Evolutionary conservation across 2,113 vertebrate species (phyloP), one percentile per base, ranked within the genome.

Genomic region (Alethe diademata): DNA sequence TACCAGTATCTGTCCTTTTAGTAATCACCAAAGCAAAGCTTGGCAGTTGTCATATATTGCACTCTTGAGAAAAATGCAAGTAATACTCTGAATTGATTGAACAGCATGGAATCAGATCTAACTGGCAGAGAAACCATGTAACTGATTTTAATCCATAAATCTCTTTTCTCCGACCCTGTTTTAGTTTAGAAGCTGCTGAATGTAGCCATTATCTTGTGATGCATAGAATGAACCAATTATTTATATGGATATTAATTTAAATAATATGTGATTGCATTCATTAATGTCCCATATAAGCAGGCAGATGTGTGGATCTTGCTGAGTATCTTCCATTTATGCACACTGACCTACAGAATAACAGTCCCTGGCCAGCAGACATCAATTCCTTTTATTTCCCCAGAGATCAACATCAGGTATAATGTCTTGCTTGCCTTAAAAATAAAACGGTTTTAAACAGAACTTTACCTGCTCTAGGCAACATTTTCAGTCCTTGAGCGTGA

Each of bases 21-120:
- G 95, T 97, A 98, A 98, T 97, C 94, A 92, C 96, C 92, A 97
- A 98, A 97, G 96, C 96, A 98, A 98, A 97, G 88, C 96, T 81
- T 97, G 97, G 97, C 96, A 97, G 97, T 97, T 97, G 96, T 96
- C 78, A 47, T 96, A 97, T 96, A 98, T 97, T 97, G 97, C 81
- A 96, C 96, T 98, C 98, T 88, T 79, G 95, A 98, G 97, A 97
- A 98, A 97, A 98, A 98, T 95, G 90, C 92, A 92, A 62, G 95
- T 96, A 97, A 98, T 97, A 91, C 87, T 95, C 89, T 7, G 96
- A 97, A 98, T 87, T 97, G 97, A 98, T 97, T 96, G 96, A 97
- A 95, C 86, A 97, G 93, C 91, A 72, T 95, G 94, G 95, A 97
- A 97, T 96, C 92, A 79, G 87, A 96, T 95, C 85, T 96, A 88